phyloP scores from a whole-genome alignment of 2,113 vertebrate species.

The Indicator maculatus region DNA sequence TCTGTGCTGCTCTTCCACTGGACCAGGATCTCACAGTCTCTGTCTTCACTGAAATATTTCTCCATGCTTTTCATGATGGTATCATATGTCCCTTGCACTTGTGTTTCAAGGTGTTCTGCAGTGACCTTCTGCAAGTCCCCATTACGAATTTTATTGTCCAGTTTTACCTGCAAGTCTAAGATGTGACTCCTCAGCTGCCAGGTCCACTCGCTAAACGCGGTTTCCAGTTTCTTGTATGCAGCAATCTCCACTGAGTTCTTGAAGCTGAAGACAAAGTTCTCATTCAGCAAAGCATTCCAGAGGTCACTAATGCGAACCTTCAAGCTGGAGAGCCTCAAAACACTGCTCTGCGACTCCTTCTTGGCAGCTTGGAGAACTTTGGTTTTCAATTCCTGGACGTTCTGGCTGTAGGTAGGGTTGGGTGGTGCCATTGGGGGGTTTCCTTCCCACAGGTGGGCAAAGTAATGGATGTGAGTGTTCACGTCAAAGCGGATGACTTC shows the following conservation, averaged over 20 bases:
- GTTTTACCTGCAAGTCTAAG: slow-evolving; percentile 52
- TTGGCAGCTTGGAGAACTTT: slow-evolving; percentile 48
- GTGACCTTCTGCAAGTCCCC: background rate
- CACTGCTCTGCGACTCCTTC: background rate
- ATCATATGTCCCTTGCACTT: background rate
- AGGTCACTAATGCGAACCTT: slow-evolving; percentile 47
- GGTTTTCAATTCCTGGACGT: slow-evolving; percentile 64
- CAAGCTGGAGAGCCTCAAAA: slow-evolving; percentile 53
- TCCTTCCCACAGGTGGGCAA: slow-evolving; percentile 73
- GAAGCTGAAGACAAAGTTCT: slow-evolving; percentile 76
- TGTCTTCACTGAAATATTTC: slow-evolving; percentile 59
- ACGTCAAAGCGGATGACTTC: slow-evolving; percentile 68
- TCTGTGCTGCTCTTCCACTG: slow-evolving; percentile 60
- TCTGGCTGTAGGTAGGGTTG: slow-evolving; percentile 72
- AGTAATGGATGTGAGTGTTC: slow-evolving; percentile 70
- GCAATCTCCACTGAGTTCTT: slow-evolving; percentile 71
- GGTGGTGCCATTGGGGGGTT: slow-evolving; percentile 73
- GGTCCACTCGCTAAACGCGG: slow-evolving; percentile 28
- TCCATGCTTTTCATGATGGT: slow-evolving; percentile 36
- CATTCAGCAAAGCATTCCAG: slow-evolving; percentile 65
- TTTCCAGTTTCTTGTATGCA: slow-evolving; percentile 60
- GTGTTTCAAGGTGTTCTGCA: background rate
- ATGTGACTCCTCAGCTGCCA: slow-evolving; percentile 68
- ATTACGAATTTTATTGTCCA: slow-evolving; percentile 56
- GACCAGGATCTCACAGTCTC: slow-evolving; percentile 49